Base-by-base conservation (phyloP, 2,113 vertebrate species). In the Malurus alboscapulatus region DNA sequence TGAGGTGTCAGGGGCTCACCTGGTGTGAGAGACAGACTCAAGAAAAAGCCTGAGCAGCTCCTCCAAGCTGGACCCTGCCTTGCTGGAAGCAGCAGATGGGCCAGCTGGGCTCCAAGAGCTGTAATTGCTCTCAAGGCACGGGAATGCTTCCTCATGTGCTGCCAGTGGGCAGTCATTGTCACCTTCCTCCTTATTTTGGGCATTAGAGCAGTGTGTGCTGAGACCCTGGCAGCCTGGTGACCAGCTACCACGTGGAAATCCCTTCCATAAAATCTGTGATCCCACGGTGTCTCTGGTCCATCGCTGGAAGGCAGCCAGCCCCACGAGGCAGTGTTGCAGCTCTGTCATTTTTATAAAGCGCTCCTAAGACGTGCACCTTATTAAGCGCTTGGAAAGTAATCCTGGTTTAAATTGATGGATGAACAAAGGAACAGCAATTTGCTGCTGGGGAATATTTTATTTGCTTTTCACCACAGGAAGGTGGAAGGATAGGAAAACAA, bases 21-120 rank as follows among this genome's bases (percentile, higher is more conserved):
- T 10, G 36, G 14, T 21, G 6, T 0, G 0, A n/a, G 1, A 40
- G 27, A 38, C 2, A 38, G 12, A 25, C 18, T 30, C 26, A 8
- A 11, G n/a, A 10, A 76, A 86, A 79, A 29, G 25, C 50, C 66
- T 24, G 40, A 82, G 84, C 66, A 72, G 66, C 38, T 66, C 12
- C 53, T 75, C 44, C 61, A 53, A 36, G 66, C 74, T 58, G 58
- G 65, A 24, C 53, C 42, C 82, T 50, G 17, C 12, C 3, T n/a
- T 61, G 75, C 21, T 68, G 50, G 50, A 29, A 59, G 51, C 27
- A 76, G 77, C 81, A 95, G 93, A 89, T 76, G 81, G 84, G 27
- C 69, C 77, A 81, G 91, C 73, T 59, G 77, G 73, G 48, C 84
- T 72, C 73, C 87, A 53, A 75, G 81, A 82, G 74, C 84, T 67